Percentiles rank a stretch among this genome's conserved stretches.
Evolutionary conservation across 1,140 invertebrate genomes (phyloP).

Genomic region (Meteorus sp.): DNA sequence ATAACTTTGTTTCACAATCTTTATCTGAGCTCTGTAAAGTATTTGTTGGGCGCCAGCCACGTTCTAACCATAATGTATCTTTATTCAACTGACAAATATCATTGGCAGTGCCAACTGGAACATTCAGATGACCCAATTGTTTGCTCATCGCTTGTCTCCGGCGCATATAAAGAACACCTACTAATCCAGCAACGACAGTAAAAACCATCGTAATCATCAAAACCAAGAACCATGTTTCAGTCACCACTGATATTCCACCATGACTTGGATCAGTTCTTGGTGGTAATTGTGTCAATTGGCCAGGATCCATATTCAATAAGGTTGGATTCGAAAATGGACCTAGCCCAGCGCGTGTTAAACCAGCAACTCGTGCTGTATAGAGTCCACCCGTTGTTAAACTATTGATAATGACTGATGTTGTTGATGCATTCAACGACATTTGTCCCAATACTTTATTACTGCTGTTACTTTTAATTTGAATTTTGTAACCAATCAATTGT

Average conservation of each 20-base stretch:
- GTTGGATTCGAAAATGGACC: constrained; percentile 71
- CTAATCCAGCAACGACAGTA: constrained; percentile 67
- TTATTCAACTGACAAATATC: constrained; percentile 67
- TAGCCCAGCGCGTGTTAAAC: constrained; percentile 69
- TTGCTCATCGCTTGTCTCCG: constrained; percentile 65
- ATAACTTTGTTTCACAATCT: constrained; percentile 67
- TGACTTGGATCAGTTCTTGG: constrained; percentile 61
- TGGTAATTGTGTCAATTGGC: constrained; percentile 58
- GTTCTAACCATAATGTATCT: constrained; percentile 75
- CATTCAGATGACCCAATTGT: constrained; percentile 66
- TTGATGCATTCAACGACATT: constrained; percentile 72
- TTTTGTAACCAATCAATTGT: constrained; percentile 79
- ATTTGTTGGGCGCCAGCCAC: constrained; percentile 71
- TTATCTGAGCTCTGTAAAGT: constrained; percentile 60
- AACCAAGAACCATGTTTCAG: constrained; percentile 78
- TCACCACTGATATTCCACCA: constrained; percentile 57
- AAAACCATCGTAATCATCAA: constrained; percentile 71
- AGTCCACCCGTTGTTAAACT: constrained; percentile 71
- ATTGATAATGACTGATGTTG: constrained; percentile 70
- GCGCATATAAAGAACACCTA: constrained; percentile 66
- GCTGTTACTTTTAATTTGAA: constrained; percentile 67
- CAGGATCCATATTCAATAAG: constrained; percentile 65
- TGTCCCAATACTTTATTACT: constrained; percentile 69
- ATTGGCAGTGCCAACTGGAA: constrained; percentile 67
- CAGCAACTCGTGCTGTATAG: constrained; percentile 76